Conservation (phyloP, 2,888 invertebrate genomes). For the Epistrophe grossulariae region DNA sequence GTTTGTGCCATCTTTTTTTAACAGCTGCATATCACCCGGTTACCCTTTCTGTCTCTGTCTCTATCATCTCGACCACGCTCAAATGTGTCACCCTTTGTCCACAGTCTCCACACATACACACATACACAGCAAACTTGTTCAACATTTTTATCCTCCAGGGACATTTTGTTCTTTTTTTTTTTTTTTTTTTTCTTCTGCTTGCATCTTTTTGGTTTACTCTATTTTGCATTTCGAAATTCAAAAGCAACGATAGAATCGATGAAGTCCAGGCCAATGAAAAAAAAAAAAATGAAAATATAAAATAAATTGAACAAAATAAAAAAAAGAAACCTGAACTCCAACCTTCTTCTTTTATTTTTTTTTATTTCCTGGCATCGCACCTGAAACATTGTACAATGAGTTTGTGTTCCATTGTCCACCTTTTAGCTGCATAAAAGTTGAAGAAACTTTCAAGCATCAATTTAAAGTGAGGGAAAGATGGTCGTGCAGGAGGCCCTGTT, state of each 20-base stretch:
- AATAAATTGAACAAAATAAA: conserved; percentile 59
- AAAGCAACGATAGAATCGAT: conserved; percentile 74
- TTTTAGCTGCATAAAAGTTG: conserved; percentile 74
- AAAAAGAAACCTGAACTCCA: conserved; percentile 54
- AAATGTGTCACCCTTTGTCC: conserved; percentile 66
- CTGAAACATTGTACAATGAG: conserved; percentile 72
- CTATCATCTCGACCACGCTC: conserved; percentile 34
- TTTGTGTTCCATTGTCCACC: conserved; percentile 71
- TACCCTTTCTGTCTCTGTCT: conserved; percentile 34
- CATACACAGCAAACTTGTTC: conserved; percentile 65
- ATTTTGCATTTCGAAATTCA: conserved; percentile 74
- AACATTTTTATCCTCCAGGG: conserved; percentile 74
- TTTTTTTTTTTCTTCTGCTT: background rate
- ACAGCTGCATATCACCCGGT: conserved; percentile 39
- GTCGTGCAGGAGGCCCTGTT: conserved; percentile 13
- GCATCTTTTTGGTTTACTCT: conserved; percentile 41
- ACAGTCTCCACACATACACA: conserved; percentile 24
- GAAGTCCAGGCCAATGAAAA: conserved; percentile 56
- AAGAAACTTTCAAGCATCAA: conserved; percentile 75
- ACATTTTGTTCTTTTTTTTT: conserved; percentile 13
- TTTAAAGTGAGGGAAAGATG: conserved; percentile 43
- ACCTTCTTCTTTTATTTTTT: conserved; percentile 33
- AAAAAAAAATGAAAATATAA: conserved; percentile 50
- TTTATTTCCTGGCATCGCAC: conserved; percentile 53
- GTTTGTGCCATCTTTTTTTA: conserved; percentile 56